Evolutionary conservation across 2,797 vertebrate genomes (phyloP).

Genomic region (Holocentrus rufus): DNA sequence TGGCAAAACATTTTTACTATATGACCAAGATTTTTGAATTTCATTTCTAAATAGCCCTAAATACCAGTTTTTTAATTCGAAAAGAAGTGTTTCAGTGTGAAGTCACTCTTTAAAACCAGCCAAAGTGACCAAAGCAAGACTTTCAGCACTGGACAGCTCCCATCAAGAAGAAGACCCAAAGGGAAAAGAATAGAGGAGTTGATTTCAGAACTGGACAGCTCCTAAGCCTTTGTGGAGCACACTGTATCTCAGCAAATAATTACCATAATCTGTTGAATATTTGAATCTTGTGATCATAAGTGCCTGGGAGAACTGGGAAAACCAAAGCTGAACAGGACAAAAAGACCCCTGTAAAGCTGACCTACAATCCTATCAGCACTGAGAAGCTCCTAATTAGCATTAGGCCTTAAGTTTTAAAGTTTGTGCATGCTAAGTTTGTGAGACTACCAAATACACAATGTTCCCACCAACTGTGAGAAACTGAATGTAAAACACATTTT

Average conservation of each 20-base stretch:
- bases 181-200: neutral
- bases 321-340: neutral
- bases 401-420: neutral
- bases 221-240: neutral
- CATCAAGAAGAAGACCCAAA: neutral
- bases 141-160: slow-evolving; percentile 61
- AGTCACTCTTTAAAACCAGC: neutral
- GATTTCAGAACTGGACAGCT: slow-evolving; percentile 37
- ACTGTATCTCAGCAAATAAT: neutral
- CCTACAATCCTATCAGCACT: slow-evolving; percentile 2
- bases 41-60: no score
- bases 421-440: neutral
- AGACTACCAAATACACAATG: neutral
- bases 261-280: neutral
- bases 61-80: no score
- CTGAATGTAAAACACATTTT: neutral
- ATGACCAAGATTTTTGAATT: no score
- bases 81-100: slow-evolving; percentile 6
- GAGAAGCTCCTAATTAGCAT: slow-evolving; percentile 21
- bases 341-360: neutral
- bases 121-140: neutral
- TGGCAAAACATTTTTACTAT: no score
- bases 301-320: neutral
- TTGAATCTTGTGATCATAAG: neutral
- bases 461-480: slow-evolving; percentile 29